These are phyloP conservation scores for Polydrusus cervinus DNA, from an alignment of 2,888 invertebrate species.

Conservation along the genomic window DNA sequence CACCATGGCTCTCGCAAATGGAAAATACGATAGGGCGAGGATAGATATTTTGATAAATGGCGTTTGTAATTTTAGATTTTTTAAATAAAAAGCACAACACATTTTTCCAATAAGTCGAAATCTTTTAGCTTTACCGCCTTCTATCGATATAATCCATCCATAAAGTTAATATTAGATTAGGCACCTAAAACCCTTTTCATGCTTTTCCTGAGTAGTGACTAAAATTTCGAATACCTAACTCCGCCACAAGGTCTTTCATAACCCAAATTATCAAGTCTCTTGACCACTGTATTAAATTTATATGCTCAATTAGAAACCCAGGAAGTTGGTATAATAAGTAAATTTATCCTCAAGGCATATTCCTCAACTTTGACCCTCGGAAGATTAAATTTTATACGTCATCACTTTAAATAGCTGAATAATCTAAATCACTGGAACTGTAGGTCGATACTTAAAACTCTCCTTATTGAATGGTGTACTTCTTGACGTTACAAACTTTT, in stretches of 20 bases:
- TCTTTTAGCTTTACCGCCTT: too few species aligned
- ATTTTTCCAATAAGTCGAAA: too few species aligned
- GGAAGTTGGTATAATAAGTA: constrained; percentile 19
- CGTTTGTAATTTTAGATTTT: too few species aligned
- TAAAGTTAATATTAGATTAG: background rate
- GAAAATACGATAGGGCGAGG: too few species aligned
- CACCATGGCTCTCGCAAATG: too few species aligned
- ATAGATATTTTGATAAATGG: too few species aligned
- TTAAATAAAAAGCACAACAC: too few species aligned
- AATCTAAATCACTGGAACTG: too few species aligned
- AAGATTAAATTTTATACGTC: background rate
- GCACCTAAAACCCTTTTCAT: background rate
- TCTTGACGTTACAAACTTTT: too few species aligned
- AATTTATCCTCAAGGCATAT: constrained; percentile 11
- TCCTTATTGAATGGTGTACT: too few species aligned
- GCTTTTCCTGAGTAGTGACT: background rate
- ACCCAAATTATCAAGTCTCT: constrained; percentile 14
- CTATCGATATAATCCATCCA: too few species aligned
- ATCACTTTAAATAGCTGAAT: background rate
- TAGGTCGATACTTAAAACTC: too few species aligned
- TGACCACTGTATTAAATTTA: constrained; percentile 5
- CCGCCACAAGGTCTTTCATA: background rate
- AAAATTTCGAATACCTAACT: constrained; percentile 1
- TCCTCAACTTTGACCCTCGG: background rate
- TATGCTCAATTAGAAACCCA: constrained; percentile 17